A percentile compares a stretch with the other conserved stretches of the same genome.
phyloP scores from a whole-genome alignment of 30 jellyfish, hydroid and myxozoan species.

The Cassiopea xamachana region DNA sequence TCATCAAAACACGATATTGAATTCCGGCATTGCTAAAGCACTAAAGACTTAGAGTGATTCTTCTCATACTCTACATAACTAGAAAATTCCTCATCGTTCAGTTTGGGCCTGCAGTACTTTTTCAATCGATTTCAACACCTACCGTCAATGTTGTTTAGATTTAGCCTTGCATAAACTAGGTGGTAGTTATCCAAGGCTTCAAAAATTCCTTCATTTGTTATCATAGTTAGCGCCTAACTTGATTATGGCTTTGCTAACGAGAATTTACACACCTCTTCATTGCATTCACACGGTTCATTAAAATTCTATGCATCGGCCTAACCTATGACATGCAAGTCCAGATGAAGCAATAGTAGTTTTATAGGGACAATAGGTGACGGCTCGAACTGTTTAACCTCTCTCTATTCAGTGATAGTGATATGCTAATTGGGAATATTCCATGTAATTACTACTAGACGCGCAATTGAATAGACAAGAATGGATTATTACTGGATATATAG shows the following conservation, averaged over 20 bases:
- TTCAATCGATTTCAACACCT: no score
- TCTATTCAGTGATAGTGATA: neutral
- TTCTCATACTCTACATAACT: no score
- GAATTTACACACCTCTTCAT: neutral
- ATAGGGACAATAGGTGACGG: neutral
- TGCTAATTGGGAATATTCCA: neutral
- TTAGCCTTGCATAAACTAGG: no score
- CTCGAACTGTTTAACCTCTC: neutral
- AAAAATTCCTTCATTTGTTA: neutral
- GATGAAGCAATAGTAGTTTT: neutral
- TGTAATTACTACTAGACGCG: no score
- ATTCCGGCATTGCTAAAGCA: no score
- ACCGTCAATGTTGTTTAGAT: no score
- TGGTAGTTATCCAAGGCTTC: neutral
- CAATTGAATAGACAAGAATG: no score
- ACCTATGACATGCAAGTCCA: neutral
- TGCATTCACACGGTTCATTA: neutral
- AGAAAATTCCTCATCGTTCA: no score
- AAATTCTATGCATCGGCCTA: constrained; percentile 1
- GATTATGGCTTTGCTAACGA: neutral
- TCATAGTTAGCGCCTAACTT: neutral
- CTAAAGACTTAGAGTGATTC: no score
- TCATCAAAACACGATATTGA: no score
- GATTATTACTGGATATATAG: no score
- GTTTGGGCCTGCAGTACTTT: no score